phyloP scores from a whole-genome alignment of 2,888 invertebrate genomes.

The Clusia tigrina region DNA sequence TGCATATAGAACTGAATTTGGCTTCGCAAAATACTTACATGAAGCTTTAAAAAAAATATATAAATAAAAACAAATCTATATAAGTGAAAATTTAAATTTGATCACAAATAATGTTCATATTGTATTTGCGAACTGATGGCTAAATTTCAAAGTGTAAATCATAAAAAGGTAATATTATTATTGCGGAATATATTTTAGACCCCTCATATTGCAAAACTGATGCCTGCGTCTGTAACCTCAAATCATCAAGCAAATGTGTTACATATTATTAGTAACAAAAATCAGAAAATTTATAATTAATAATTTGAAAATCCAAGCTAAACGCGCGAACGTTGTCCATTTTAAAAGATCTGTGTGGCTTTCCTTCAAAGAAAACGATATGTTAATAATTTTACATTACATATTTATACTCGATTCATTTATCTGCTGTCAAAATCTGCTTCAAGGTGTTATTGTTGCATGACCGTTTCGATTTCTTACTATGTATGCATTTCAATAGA shows the following conservation, averaged over 20 bases:
- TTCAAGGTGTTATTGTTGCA: slow-evolving; percentile 3
- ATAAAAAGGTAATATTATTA: not conserved
- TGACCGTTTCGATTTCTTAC: not conserved
- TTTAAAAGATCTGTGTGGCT: slow-evolving; percentile 41
- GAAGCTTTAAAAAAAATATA: slow-evolving; percentile 4
- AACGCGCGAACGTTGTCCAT: not conserved
- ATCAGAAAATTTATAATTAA: not conserved
- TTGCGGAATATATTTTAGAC: not conserved
- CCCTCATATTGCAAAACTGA: no score
- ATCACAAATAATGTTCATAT: not conserved
- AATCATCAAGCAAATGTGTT: not conserved
- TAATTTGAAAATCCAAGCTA: slow-evolving; percentile 2
- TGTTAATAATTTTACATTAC: slow-evolving; percentile 41
- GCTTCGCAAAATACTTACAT: slow-evolving; percentile 17
- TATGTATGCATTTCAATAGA: not conserved
- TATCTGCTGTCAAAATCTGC: slow-evolving; percentile 4
- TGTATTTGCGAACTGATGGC: not conserved
- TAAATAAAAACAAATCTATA: no score
- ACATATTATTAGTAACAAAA: not conserved
- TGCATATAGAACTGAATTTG: no score
- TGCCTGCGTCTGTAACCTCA: not conserved
- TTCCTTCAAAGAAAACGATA: slow-evolving; percentile 58
- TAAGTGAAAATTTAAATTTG: no score
- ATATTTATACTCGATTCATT: slow-evolving; percentile 21
- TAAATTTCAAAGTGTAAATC: not conserved